These are phyloP conservation scores for Neodon shergylaensis DNA, from an alignment of 2,113 vertebrate species.

Conservation along the genomic window DNA sequence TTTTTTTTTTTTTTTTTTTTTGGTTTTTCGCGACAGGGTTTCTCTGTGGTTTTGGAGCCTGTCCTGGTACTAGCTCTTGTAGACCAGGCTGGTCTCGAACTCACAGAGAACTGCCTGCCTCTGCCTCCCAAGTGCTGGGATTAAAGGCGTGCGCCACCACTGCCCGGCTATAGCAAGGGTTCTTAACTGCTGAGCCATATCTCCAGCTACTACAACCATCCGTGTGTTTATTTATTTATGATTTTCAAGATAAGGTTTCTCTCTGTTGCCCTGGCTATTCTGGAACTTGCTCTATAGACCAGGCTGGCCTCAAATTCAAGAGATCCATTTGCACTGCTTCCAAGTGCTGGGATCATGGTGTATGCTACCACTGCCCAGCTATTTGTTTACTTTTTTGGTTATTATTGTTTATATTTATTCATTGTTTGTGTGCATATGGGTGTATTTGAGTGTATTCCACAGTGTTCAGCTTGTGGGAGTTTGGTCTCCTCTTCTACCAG, in stretches of 20 bases:
- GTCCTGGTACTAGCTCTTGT: too few relatives aligned
- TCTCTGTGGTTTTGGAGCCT: too few relatives aligned
- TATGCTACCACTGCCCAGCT: neutral
- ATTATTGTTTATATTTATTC: neutral
- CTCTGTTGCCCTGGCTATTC: neutral
- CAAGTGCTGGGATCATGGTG: neutral
- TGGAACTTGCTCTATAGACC: too few relatives aligned
- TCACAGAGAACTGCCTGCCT: too few relatives aligned
- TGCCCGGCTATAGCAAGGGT: neutral
- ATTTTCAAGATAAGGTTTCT: neutral
- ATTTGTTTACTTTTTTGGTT: neutral
- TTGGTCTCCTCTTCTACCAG: neutral
- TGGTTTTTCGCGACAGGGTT: too few relatives aligned
- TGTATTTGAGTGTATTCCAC: neutral
- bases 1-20: too few relatives aligned
- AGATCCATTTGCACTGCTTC: neutral
- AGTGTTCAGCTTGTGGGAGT: neutral
- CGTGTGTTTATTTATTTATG: neutral
- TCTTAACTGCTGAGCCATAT: neutral
- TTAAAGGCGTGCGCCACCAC: too few relatives aligned
- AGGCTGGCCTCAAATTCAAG: neutral
- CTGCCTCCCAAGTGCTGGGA: too few relatives aligned
- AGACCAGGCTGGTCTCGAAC: too few relatives aligned
- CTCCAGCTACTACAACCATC: neutral
- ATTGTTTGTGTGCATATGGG: neutral